Conservation (phyloP, 2,888 invertebrate species). For the Parnassius smintheus region DNA sequence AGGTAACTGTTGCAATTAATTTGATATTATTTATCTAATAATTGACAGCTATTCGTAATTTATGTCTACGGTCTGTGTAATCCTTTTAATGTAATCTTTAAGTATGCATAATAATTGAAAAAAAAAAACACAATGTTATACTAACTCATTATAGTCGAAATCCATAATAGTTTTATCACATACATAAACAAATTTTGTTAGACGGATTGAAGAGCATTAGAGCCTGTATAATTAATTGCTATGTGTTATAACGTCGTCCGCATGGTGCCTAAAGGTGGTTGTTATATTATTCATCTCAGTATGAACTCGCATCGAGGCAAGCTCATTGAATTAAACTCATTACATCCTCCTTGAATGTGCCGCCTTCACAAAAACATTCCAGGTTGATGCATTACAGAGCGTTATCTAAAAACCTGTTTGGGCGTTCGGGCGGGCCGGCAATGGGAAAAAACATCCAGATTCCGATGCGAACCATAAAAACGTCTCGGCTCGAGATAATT, state of each 20-base stretch:
- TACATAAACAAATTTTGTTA: no score
- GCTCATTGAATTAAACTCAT: constrained; percentile 69
- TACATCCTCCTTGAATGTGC: constrained; percentile 70
- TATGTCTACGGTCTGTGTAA: no score
- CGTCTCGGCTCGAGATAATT: constrained; percentile 73
- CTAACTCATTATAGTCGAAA: no score
- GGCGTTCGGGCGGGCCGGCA: constrained; percentile 67
- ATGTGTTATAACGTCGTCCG: constrained; percentile 6
- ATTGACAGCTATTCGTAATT: constrained; percentile 3
- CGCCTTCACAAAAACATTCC: constrained; percentile 73
- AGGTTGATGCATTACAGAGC: constrained; percentile 78
- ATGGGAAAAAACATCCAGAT: constrained; percentile 76
- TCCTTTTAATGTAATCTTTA: no score
- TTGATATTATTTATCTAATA: constrained; percentile 19
- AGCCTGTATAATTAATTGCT: constrained; percentile 2
- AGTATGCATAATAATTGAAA: no score
- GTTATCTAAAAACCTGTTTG: constrained; percentile 80
- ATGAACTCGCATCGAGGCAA: constrained; percentile 29
- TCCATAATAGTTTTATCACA: no score
- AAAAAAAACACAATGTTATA: no score
- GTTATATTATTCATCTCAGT: constrained; percentile 17
- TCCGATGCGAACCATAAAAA: constrained; percentile 79
- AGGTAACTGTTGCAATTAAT: constrained; percentile 21
- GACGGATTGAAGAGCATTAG: no score
- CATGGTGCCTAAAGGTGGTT: constrained; percentile 8